Conservation (phyloP, 2,888 invertebrate genomes). For the Allolobophora icterica region DNA sequence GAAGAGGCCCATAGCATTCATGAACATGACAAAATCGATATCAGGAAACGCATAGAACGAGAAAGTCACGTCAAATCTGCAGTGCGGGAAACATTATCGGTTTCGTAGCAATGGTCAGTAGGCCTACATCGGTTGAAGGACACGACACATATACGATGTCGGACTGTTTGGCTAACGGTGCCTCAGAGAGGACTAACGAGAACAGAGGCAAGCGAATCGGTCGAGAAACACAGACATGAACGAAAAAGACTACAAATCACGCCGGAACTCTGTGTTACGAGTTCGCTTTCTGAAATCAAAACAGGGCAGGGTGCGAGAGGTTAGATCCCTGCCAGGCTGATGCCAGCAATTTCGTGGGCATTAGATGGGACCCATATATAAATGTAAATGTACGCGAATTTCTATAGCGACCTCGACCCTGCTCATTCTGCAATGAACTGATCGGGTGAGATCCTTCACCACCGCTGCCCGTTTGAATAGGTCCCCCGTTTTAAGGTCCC, state of each 20-base stretch:
- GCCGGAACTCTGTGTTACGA: background rate
- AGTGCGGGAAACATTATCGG: background rate
- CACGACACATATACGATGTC: background rate
- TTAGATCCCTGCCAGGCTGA: too few species aligned
- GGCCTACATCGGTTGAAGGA: background rate
- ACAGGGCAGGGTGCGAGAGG: too few species aligned
- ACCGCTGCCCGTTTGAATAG: too few species aligned
- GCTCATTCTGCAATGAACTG: too few species aligned
- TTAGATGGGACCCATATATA: too few species aligned
- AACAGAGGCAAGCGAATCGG: background rate
- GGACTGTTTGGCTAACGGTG: background rate
- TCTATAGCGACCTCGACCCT: too few species aligned
- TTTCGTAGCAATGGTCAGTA: background rate
- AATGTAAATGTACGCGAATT: too few species aligned
- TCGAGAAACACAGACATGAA: background rate
- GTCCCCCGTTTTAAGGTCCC: too few species aligned
- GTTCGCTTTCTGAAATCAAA: too few species aligned
- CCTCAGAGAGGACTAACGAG: background rate
- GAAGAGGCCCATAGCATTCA: background rate
- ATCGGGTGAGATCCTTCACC: too few species aligned
- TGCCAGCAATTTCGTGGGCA: too few species aligned
- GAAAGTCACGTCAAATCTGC: background rate
- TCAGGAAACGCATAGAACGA: background rate
- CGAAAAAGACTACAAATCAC: background rate
- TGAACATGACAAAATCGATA: background rate